These are phyloP conservation scores for Maconellicoccus hirsutus DNA, from an alignment of 1,140 invertebrate genomes.

Conservation along the genomic window DNA sequence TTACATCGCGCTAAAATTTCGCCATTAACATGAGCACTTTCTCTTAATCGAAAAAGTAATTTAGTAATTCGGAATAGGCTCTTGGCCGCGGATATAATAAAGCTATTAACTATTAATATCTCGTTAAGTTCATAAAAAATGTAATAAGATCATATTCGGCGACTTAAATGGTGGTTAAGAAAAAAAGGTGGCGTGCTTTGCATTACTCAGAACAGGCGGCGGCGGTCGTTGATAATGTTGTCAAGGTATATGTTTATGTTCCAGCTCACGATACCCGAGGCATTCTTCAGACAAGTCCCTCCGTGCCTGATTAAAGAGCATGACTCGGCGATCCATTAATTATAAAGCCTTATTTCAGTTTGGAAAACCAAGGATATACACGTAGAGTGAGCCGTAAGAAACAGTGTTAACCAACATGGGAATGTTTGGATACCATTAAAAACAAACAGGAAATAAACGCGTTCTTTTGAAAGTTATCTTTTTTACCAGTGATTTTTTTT, in stretches of 20 bases:
- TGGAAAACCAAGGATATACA: neutral
- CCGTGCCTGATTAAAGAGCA: conserved; percentile 21
- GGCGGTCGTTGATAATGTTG: conserved; percentile 21
- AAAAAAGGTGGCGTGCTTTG: conserved; percentile 15
- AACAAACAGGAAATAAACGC: conserved; percentile 1
- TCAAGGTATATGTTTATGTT: conserved; percentile 22
- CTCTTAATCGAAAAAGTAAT: conserved; percentile 5
- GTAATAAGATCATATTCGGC: conserved; percentile 18
- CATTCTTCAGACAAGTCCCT: conserved; percentile 20
- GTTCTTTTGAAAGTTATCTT: too few relatives aligned
- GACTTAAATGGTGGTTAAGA: conserved; percentile 8
- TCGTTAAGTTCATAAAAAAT: conserved; percentile 19
- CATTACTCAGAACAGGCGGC: neutral
- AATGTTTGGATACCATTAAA: conserved; percentile 10
- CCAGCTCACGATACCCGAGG: conserved; percentile 21
- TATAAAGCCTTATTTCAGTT: conserved; percentile 22
- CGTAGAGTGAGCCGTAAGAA: neutral
- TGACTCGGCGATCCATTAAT: conserved; percentile 22
- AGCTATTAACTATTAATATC: conserved; percentile 17
- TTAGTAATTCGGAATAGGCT: neutral
- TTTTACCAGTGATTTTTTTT: too few relatives aligned
- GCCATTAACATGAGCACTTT: neutral
- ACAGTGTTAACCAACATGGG: conserved; percentile 21
- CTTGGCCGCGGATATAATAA: neutral
- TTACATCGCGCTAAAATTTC: neutral